A percentile compares a stretch with the other conserved stretches of the same genome.
Conservation (phyloP, 2,113 vertebrate species). For the Geococcyx californianus region DNA sequence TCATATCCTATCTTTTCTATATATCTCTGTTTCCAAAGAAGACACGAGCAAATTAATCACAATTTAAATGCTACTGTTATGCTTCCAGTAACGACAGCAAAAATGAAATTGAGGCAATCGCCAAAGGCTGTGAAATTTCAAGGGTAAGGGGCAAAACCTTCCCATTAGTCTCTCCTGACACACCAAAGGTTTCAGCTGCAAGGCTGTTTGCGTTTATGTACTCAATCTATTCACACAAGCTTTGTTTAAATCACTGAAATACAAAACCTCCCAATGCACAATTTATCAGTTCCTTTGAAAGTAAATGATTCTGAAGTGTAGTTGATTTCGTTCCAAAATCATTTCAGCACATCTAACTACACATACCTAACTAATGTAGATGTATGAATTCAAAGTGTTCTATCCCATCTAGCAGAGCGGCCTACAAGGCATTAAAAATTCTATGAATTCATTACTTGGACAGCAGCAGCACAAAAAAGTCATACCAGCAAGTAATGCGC, state of each 20-base stretch:
- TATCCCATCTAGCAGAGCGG: background rate
- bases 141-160: background rate
- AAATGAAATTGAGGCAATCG: background rate
- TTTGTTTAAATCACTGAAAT: background rate
- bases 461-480: background rate
- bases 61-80: background rate
- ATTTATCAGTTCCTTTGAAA: background rate
- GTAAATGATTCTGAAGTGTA: background rate
- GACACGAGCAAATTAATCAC: background rate
- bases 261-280: background rate
- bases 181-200: background rate
- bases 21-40: background rate
- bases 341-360: background rate
- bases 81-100: background rate
- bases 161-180: background rate
- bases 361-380: background rate
- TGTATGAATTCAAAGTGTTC: background rate
- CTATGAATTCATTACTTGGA: background rate
- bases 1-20: background rate
- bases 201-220: background rate
- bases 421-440: background rate
- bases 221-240: background rate
- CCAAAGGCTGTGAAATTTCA: background rate
- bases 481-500: fast-evolving
- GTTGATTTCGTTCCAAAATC: background rate